A percentile compares a stretch with the other conserved stretches of the same genome.
Evolutionary conservation across 2,113 vertebrate genomes (phyloP).

Genomic region (Trogon surrucura): DNA sequence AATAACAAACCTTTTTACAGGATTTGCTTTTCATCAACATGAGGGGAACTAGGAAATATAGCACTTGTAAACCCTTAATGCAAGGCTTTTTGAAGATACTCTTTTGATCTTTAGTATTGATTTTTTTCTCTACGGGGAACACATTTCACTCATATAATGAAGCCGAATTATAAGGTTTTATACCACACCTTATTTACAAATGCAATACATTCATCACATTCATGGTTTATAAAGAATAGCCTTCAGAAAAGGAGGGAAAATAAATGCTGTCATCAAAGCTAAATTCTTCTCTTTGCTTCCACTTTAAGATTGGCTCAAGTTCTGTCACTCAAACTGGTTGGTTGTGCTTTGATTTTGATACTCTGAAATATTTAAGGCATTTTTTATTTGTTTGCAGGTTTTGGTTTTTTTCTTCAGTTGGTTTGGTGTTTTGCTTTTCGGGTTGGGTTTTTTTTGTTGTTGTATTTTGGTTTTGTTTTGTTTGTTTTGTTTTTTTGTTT

Average conservation of each 20-base stretch:
- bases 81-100: neutral
- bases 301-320: neutral
- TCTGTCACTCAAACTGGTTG: neutral
- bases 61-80: neutral
- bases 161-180: neutral
- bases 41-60: neutral
- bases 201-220: neutral
- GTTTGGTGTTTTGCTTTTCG: neutral
- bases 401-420: neutral
- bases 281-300: neutral
- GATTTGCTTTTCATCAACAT: neutral
- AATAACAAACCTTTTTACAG: neutral
- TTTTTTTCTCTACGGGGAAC: neutral
- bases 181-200: conserved; percentile 33
- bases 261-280: neutral
- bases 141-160: conserved; percentile 17
- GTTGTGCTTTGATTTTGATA: neutral
- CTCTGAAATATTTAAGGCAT: neutral
- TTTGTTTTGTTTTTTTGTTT: neutral
- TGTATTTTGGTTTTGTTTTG: neutral
- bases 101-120: neutral
- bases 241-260: conserved; percentile 2
- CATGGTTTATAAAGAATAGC: neutral
- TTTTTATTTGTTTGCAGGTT: neutral
- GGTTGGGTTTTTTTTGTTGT: neutral